A percentile compares a stretch with the other conserved stretches of the same genome.
Conservation (phyloP, 1,140 invertebrate genomes). For the Aphelinus certus region DNA sequence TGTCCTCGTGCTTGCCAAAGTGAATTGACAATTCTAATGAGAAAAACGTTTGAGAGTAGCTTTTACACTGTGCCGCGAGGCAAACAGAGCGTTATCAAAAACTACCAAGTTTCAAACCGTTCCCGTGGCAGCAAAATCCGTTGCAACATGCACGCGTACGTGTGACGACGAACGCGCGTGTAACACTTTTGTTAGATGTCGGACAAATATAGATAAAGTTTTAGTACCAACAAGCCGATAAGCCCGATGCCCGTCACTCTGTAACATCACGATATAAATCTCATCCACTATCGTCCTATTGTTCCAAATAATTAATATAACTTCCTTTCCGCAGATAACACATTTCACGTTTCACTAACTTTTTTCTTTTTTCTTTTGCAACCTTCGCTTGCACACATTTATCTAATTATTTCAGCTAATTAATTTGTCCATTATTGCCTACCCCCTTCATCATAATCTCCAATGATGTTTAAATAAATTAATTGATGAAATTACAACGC, state of each 20-base stretch:
- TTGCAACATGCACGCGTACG: constrained; percentile 29
- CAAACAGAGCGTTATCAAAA: not conserved
- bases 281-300: constrained; percentile 8
- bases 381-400: no score
- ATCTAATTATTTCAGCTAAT: no score
- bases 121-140: constrained; percentile 2
- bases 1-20: no score
- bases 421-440: no score
- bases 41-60: no score
- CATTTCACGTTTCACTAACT: no score
- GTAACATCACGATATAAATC: constrained; percentile 30
- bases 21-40: no score
- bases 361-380: no score
- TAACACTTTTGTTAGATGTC: constrained; percentile 51
- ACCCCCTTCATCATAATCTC: no score
- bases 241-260: constrained; percentile 48
- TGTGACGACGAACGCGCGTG: constrained; percentile 6
- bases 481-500: no score
- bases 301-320: not conserved
- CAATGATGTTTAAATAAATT: no score
- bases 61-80: not conserved
- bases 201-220: constrained; percentile 55
- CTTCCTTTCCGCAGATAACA: no score
- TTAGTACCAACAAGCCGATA: constrained; percentile 52
- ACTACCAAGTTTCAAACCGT: constrained; percentile 9